Base-by-base conservation (phyloP, 2,888 invertebrate genomes). In the Cataglyphis livida region DNA sequence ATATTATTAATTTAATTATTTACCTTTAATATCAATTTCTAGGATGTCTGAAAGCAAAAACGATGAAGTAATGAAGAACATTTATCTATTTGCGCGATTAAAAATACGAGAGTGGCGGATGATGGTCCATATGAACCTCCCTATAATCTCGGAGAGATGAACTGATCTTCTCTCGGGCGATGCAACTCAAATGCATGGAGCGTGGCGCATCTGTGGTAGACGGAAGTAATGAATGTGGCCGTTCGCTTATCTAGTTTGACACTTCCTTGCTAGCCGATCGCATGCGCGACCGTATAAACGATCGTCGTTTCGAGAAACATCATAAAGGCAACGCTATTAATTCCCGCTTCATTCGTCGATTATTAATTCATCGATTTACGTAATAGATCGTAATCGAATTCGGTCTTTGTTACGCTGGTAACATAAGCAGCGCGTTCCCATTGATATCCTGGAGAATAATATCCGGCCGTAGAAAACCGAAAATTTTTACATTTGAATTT, bases 191-290 rank as follows among this genome's bases (percentile, higher is more conserved):
- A 68, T 59, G 76, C 79, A 51, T 73, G 35, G 73, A 87, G 78
- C 84, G 73, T 84, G 61, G 65, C 66, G 66, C 79, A 81, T 86
- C 88, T 85, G 65, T 79, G 70, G 28, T 83, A 89, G 81, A 89
- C 89, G 89, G 89, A 89, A 89, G 89, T 76, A 82, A 88, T 87
- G 87, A 89, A 81, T 70, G 82, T 81, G 28, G 76, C 78, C 83
- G 84, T 90, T 82, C 91, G 90, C 88, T 91, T 91, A 91, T 91
- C 86, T 90, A 91, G 91, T 91, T 91, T 91, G 90, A 84, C 71
- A 91, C 91, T 91, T 91, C 92, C 91, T 91, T 89, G 89, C 90
- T 90, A 88, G 35, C 84, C 21, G 70, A 57, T 88, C 75, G 41
- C 65, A 51, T n/a, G 44, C 68, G 35, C 10, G 18, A 70, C 41